These are phyloP conservation scores for Vombatus ursinus DNA, from an alignment of 2,113 vertebrate genomes.

Conservation along the genomic window DNA sequence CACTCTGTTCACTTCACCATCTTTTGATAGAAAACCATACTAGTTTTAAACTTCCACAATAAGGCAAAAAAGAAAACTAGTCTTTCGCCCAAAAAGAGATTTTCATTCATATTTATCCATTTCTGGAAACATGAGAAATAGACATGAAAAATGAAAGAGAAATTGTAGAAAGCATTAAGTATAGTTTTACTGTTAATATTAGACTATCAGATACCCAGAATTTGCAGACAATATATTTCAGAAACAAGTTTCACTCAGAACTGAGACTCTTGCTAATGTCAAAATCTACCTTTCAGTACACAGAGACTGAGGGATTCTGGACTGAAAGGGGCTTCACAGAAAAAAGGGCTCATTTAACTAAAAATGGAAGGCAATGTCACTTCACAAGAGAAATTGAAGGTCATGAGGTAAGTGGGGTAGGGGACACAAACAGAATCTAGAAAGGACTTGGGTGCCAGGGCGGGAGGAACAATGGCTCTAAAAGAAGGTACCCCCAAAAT, in stretches of 20 bases:
- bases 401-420: background rate
- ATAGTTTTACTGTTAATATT: conserved; percentile 41
- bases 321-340: background rate
- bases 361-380: background rate
- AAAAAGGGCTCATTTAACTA: background rate
- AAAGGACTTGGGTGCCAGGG: background rate
- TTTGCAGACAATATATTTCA: conserved; percentile 54
- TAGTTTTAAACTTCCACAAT: background rate
- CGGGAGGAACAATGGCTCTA: background rate
- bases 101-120: background rate
- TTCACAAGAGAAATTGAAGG: background rate
- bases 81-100: conserved; percentile 20
- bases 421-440: background rate
- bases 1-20: background rate
- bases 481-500: background rate
- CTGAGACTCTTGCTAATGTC: conserved; percentile 55
- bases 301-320: background rate
- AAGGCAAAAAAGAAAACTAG: conserved; percentile 14
- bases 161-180: conserved; percentile 21
- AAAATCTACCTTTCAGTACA: conserved; percentile 55
- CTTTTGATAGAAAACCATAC: background rate
- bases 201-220: conserved; percentile 25
- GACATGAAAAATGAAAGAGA: conserved; percentile 38
- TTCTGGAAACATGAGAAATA: conserved; percentile 47
- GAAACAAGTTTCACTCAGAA: conserved; percentile 64